Percentiles rank a stretch among this genome's conserved stretches.
These are phyloP conservation scores for Rhagoletis zephyria DNA, from an alignment of 1,140 invertebrate genomes.

Conservation along the genomic window DNA sequence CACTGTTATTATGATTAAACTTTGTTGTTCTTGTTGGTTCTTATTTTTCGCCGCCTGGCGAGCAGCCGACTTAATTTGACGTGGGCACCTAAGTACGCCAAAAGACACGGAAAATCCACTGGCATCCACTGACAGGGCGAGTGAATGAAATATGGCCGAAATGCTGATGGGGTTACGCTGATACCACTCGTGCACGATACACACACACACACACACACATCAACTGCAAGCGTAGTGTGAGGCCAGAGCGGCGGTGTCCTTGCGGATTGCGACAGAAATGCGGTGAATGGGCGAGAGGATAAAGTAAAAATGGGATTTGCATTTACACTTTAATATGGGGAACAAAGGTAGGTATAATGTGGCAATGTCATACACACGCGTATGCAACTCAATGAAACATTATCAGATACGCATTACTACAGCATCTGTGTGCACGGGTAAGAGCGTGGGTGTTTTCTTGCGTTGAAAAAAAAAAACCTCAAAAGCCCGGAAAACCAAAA, in stretches of 20 bases:
- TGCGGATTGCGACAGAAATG: neutral
- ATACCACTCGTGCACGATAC: neutral
- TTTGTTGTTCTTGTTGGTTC: neutral
- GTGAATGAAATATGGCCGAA: slow-evolving; percentile 43
- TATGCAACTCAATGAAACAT: neutral
- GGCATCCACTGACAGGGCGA: slow-evolving; percentile 25
- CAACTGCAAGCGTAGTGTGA: neutral
- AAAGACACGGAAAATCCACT: slow-evolving; percentile 45
- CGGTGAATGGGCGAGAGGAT: neutral
- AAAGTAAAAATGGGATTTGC: slow-evolving; percentile 29
- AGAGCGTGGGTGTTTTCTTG: neutral
- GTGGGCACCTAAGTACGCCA: slow-evolving; percentile 13
- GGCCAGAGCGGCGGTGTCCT: no score
- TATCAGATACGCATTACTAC: neutral
- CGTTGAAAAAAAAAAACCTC: neutral
- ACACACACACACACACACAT: neutral
- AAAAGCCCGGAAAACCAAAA: no score
- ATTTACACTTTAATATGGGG: neutral
- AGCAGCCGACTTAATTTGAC: slow-evolving; percentile 30
- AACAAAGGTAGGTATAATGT: neutral
- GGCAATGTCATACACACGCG: neutral
- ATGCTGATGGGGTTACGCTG: slow-evolving; percentile 31
- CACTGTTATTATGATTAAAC: neutral
- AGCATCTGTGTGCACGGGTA: neutral
- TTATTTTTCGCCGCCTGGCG: neutral